phyloP scores from a whole-genome alignment of 1,140 invertebrate species.

The Zaprionus ornatus region DNA sequence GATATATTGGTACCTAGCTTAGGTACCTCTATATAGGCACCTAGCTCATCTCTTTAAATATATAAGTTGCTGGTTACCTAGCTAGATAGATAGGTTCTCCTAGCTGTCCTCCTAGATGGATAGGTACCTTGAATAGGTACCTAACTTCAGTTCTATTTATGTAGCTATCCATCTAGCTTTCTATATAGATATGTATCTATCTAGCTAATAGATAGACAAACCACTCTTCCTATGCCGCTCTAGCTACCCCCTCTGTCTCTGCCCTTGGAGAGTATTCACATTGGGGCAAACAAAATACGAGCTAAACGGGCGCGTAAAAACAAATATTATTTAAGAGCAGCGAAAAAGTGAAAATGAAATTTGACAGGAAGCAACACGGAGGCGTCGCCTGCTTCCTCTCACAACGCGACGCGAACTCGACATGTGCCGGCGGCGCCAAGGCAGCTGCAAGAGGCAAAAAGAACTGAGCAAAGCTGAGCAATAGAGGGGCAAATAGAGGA shows the following conservation, averaged over 20 bases:
- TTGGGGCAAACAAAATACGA: background rate
- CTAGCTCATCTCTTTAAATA: too few species aligned
- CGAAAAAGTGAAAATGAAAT: slow-evolving; percentile 54
- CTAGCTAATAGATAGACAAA: background rate
- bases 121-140: too few species aligned
- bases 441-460: background rate
- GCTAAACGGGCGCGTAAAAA: slow-evolving; percentile 30
- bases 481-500: background rate
- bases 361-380: slow-evolving; percentile 44
- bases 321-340: slow-evolving; percentile 38
- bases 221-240: background rate
- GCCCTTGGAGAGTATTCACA: background rate
- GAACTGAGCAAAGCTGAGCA: background rate
- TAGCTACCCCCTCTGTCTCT: background rate
- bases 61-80: too few species aligned
- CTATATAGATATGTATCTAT: too few species aligned
- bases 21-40: too few species aligned
- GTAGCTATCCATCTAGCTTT: too few species aligned
- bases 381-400: slow-evolving; percentile 11
- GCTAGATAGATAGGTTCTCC: too few species aligned
- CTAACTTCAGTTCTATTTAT: too few species aligned
- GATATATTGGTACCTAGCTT: too few species aligned
- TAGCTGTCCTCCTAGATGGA: too few species aligned
- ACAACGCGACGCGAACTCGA: slow-evolving; percentile 17
- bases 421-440: slow-evolving; percentile 13